phyloP scores from a whole-genome alignment of 1,140 invertebrate genomes.

The Glossosoma conforme region DNA sequence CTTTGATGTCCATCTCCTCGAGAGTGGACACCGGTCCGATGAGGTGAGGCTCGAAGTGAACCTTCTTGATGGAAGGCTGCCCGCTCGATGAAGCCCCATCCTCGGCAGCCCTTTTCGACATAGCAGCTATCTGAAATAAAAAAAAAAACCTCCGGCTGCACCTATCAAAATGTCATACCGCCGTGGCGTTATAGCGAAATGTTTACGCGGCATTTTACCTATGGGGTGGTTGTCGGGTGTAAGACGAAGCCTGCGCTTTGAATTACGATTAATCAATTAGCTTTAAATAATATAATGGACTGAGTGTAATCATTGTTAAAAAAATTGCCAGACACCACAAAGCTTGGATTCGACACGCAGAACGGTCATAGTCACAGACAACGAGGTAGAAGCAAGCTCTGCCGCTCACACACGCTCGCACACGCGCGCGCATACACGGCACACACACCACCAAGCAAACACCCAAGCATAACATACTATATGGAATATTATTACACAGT shows the following conservation, averaged over 20 bases:
- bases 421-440: too few species aligned
- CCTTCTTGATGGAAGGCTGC: conserved; percentile 82
- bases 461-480: too few species aligned
- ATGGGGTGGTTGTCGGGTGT: conserved; percentile 7
- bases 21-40: conserved; percentile 89
- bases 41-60: conserved; percentile 89
- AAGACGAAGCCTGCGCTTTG: conserved; percentile 17
- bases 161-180: conserved; percentile 20
- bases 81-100: conserved; percentile 50
- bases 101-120: conserved; percentile 70
- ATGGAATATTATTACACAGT: too few species aligned
- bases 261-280: conserved; percentile 16
- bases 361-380: conserved; percentile 17
- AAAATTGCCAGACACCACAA: conserved; percentile 24
- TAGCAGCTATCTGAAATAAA: conserved; percentile 47
- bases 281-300: conserved; percentile 19
- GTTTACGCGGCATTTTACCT: conserved; percentile 11
- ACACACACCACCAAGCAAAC: too few species aligned
- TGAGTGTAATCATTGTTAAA: conserved; percentile 24
- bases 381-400: too few species aligned
- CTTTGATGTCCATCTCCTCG: conserved; percentile 97
- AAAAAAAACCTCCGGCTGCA: conserved; percentile 24
- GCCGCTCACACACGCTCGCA: too few species aligned
- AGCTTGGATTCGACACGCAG: conserved; percentile 25
- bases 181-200: conserved; percentile 13